Percentiles rank a stretch among this genome's conserved stretches.
These are phyloP conservation scores for Mystacides longicornis DNA, from an alignment of 2,888 invertebrate species.

Conservation along the genomic window DNA sequence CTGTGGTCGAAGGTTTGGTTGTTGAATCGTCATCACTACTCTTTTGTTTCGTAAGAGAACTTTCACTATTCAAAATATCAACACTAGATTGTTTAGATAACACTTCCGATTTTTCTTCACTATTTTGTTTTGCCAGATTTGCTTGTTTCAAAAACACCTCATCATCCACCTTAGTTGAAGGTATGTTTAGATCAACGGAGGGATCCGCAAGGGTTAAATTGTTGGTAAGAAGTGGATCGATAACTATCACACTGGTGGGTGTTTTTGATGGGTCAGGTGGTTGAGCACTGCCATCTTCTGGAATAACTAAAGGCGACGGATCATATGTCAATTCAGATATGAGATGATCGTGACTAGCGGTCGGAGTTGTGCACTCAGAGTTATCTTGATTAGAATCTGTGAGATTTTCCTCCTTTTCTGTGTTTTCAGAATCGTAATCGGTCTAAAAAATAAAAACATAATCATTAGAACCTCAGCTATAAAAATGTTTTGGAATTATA, in stretches of 20 bases:
- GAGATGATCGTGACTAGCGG: slow-evolving; percentile 39
- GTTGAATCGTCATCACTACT: background rate
- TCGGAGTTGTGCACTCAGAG: slow-evolving; percentile 49
- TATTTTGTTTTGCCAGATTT: background rate
- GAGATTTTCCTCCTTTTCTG: slow-evolving; percentile 47
- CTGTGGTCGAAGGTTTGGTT: slow-evolving; percentile 5
- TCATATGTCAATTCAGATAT: slow-evolving; percentile 23
- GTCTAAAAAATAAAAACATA: slow-evolving; percentile 31
- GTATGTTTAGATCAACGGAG: background rate
- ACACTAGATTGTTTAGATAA: background rate
- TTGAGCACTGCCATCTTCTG: slow-evolving; percentile 2
- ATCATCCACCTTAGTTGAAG: background rate
- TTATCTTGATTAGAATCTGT: slow-evolving; percentile 50
- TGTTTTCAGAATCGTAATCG: slow-evolving; percentile 47
- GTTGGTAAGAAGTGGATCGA: slow-evolving; percentile 3
- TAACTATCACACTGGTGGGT: slow-evolving; percentile 19
- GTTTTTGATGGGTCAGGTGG: slow-evolving; percentile 17
- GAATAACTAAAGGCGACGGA: slow-evolving; percentile 18
- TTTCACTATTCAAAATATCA: background rate
- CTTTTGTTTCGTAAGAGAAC: background rate
- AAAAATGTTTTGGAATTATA: background rate
- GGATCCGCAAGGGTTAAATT: background rate
- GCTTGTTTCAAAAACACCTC: background rate
- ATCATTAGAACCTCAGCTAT: background rate
- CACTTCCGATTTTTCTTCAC: background rate